Base-by-base conservation (phyloP, 2,888 invertebrate genomes). In the Phanerotoma sp. region DNA sequence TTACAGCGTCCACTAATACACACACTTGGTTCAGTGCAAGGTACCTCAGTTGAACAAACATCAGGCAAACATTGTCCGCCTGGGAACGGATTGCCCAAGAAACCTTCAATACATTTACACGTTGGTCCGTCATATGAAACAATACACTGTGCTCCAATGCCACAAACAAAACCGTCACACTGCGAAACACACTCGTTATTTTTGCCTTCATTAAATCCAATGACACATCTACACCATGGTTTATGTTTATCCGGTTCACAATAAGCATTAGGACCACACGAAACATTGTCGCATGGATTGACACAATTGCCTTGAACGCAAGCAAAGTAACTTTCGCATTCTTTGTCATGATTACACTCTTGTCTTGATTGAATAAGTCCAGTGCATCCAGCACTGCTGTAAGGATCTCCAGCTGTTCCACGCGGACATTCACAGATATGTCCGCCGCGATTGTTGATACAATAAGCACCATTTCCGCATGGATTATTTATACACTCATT, bases 1-100 rank as follows among this genome's bases (percentile, higher is more conserved):
- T 93, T 91, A 74, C 94, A 95, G 57, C 94, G 84, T 21, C 93
- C 93, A 16, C 89, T 86, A 58, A 95, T 88, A 73, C 94, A 95
- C 2, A 91, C 84, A 66, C 89, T 84, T 0, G 91, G 89, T 45
- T 87, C 85, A 25, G 84, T 84, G 66, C 94, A 94, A 1, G 91
- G 89, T 48, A 87, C 80, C 0, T 85, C 83, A 3, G 86, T 81
- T 0, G 91, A 91, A 74, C 94, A 94, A 49, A 91, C 81, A 76
- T 93, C 93, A 48, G 89, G 86, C 51, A 82, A 82, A 71, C 95
- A 95, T 51, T 83, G 83, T 33, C 94, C 95, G 21, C 95, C 95
- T 1, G 93, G 91, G 80, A 94, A 95, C 6, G 95, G 93, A 79
- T 95, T 94, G 16, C 94, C 94, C 53, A 87, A 84, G 74, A 87